These are phyloP conservation scores for Drosophila seguyi DNA, from an alignment of 1,140 invertebrate species.

Conservation along the genomic window DNA sequence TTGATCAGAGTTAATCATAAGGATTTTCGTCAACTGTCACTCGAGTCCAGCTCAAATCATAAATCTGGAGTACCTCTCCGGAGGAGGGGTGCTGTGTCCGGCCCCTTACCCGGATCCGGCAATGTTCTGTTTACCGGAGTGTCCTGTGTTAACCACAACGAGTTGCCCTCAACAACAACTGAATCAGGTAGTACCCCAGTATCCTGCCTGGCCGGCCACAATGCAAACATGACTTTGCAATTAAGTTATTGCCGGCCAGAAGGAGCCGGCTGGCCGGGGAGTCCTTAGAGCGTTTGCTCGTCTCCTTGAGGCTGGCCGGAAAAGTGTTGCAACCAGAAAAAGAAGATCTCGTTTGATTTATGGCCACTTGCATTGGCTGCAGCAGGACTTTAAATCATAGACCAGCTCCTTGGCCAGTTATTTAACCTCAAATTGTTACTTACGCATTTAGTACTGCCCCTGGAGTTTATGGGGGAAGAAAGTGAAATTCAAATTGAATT, in stretches of 20 bases:
- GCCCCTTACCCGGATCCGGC: slow-evolving; percentile 16
- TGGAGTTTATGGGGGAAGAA: slow-evolving; percentile 44
- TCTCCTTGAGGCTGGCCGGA: slow-evolving; percentile 2
- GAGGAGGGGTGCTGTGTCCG: neutral
- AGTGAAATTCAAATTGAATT: slow-evolving; percentile 64
- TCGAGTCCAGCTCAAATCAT: slow-evolving; percentile 16
- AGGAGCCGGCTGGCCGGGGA: slow-evolving; percentile 36
- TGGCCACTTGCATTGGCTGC: slow-evolving; percentile 56
- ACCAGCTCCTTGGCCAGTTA: slow-evolving; percentile 37
- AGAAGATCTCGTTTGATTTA: slow-evolving; percentile 68
- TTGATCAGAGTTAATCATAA: slow-evolving; percentile 37
- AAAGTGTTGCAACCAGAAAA: slow-evolving; percentile 28
- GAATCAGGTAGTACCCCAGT: slow-evolving; percentile 57
- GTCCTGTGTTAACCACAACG: slow-evolving; percentile 47
- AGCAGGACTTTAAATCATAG: slow-evolving; percentile 67
- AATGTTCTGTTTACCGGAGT: slow-evolving; percentile 53
- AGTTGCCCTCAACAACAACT: slow-evolving; percentile 35
- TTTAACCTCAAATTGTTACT: slow-evolving; percentile 63
- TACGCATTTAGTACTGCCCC: slow-evolving; percentile 52
- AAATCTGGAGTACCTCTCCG: slow-evolving; percentile 11
- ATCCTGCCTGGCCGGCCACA: slow-evolving; percentile 57
- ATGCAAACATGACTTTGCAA: slow-evolving; percentile 82
- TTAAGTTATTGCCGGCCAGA: slow-evolving; percentile 76
- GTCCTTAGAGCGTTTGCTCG: slow-evolving; percentile 22
- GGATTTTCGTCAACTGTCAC: slow-evolving; percentile 16